phyloP scores from a whole-genome alignment of 2,113 vertebrate species.

The Misgurnus mizolepis region DNA sequence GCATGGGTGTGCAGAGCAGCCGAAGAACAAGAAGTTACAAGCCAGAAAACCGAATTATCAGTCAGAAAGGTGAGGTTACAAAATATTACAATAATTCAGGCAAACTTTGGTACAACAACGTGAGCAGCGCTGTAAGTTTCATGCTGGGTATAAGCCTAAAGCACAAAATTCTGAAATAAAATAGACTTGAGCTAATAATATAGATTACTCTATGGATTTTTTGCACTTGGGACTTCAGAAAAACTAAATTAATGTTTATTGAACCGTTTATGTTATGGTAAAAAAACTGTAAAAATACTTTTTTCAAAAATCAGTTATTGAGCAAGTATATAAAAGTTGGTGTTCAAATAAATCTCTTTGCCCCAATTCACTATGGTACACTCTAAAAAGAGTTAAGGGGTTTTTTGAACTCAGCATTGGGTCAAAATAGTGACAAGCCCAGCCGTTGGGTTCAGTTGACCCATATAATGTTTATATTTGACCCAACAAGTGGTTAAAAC shows the following conservation, averaged over 20 bases:
- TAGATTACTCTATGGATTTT: neutral
- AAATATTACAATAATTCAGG: constrained; percentile 13
- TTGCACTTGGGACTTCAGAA: constrained; percentile 4
- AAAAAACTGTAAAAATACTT: too few relatives aligned
- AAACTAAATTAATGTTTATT: neutral
- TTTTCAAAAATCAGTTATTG: too few relatives aligned
- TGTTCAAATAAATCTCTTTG: too few relatives aligned
- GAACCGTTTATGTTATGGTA: too few relatives aligned
- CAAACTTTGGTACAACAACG: neutral
- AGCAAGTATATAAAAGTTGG: too few relatives aligned
- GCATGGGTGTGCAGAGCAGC: constrained; percentile 16
- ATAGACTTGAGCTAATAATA: constrained; percentile 19
- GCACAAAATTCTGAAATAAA: constrained; percentile 5
- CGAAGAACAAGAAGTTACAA: neutral
- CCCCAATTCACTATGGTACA: too few relatives aligned
- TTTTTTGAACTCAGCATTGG: too few relatives aligned
- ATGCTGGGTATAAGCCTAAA: neutral
- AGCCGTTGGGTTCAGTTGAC: too few relatives aligned
- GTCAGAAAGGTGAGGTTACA: constrained; percentile 7
- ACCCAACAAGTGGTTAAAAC: too few relatives aligned
- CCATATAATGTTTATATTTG: too few relatives aligned
- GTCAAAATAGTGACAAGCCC: too few relatives aligned
- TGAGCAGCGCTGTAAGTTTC: neutral
- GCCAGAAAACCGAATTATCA: neutral
- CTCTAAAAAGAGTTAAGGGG: too few relatives aligned